phyloP scores from a whole-genome alignment of 2,797 vertebrate species.

The Chaenodraco wilsoni region DNA sequence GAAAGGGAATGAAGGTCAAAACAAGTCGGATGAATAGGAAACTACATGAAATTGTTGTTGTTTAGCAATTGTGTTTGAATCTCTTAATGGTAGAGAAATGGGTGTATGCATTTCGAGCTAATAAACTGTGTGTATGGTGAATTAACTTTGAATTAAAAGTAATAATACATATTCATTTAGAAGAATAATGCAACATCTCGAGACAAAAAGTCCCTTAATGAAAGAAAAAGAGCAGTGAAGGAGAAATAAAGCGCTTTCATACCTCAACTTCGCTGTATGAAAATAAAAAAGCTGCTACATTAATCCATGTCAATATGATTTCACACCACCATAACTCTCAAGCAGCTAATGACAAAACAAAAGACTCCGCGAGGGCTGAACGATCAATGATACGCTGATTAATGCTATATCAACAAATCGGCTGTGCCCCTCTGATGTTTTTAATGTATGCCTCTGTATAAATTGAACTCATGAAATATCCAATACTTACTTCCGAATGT shows the following conservation, averaged over 20 bases:
- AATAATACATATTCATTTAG: not conserved
- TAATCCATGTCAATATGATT: slow-evolving; percentile 63
- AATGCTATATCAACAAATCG: slow-evolving; percentile 47
- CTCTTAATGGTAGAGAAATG: not conserved
- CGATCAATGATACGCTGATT: slow-evolving; percentile 59
- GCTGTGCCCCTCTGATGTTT: slow-evolving; percentile 2
- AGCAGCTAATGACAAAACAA: slow-evolving; percentile 39
- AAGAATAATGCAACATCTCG: not conserved
- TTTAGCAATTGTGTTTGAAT: not conserved
- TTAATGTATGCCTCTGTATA: slow-evolving; percentile 16
- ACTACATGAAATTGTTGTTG: not conserved
- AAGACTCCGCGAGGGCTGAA: slow-evolving; percentile 13
- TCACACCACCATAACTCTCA: slow-evolving; percentile 48
- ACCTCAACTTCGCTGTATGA: slow-evolving; percentile 51
- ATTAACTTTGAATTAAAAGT: not conserved
- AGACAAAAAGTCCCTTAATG: not conserved
- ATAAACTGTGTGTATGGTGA: not conserved
- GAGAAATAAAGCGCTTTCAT: slow-evolving; percentile 21
- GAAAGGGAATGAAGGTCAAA: slow-evolving; percentile 4
- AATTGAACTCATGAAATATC: slow-evolving; percentile 25
- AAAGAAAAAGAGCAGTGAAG: not conserved
- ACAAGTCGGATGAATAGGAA: not conserved
- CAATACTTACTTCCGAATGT: not conserved
- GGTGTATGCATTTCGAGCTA: not conserved
- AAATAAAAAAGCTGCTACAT: slow-evolving; percentile 44